Conservation (phyloP, 2,888 invertebrate genomes). For the Steromphala cineraria region DNA sequence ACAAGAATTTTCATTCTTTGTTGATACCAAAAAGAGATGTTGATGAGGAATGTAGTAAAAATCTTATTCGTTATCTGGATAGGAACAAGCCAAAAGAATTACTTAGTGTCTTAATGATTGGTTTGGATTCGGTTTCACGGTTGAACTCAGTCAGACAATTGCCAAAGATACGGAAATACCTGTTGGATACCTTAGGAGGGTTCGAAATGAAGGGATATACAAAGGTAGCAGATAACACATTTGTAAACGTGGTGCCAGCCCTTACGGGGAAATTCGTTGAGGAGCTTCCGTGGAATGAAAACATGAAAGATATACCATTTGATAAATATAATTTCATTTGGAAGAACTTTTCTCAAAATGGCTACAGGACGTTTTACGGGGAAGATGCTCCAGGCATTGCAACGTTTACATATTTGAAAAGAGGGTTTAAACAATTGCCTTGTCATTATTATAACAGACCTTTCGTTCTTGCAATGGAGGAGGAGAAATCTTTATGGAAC, state of each 20-base stretch:
- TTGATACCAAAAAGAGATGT: constrained; percentile 19
- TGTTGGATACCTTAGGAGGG: constrained; percentile 81
- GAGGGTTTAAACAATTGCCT: constrained; percentile 84
- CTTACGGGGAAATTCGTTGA: constrained; percentile 74
- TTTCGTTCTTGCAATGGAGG: constrained; percentile 80
- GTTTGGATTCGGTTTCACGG: constrained; percentile 89
- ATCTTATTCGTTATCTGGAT: not conserved
- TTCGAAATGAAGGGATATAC: constrained; percentile 91
- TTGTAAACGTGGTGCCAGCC: constrained; percentile 89
- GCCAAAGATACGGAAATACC: constrained; percentile 80
- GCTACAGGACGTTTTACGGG: constrained; percentile 85
- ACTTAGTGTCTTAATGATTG: constrained; percentile 84
- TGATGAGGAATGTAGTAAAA: not conserved
- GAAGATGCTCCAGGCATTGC: constrained; percentile 88
- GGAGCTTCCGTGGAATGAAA: constrained; percentile 29
- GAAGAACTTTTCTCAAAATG: constrained; percentile 84
- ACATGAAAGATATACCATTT: constrained; percentile 14
- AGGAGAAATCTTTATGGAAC: constrained; percentile 42
- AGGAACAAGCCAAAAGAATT: not conserved
- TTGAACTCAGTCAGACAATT: constrained; percentile 89
- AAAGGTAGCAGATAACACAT: constrained; percentile 95
- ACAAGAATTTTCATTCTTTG: constrained; percentile 50
- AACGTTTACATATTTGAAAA: constrained; percentile 86
- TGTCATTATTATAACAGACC: constrained; percentile 89
- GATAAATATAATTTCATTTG: constrained; percentile 84